Percentiles rank a stretch among this genome's conserved stretches.
Evolutionary conservation across 2,888 invertebrate genomes (phyloP).

Genomic region (Thecophora atra): DNA sequence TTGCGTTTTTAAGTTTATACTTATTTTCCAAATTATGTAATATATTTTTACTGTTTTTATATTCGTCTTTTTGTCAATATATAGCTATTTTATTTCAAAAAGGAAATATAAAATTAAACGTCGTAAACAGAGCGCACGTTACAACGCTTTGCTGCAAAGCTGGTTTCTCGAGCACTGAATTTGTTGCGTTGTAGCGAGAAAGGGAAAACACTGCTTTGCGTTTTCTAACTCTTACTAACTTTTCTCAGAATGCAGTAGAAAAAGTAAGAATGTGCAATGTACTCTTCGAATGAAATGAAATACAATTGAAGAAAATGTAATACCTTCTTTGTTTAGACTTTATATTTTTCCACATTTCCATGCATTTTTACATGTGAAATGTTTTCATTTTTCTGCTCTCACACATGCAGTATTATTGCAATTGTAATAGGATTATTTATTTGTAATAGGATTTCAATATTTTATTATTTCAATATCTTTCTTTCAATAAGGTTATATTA

Average conservation of each 20-base stretch:
- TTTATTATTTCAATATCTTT: too few relatives aligned
- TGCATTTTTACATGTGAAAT: background rate
- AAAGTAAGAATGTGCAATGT: too few relatives aligned
- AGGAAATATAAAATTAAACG: too few relatives aligned
- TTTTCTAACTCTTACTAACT: too few relatives aligned
- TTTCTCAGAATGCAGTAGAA: too few relatives aligned
- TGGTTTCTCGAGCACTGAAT: slow-evolving; percentile 26
- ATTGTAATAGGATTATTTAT: too few relatives aligned
- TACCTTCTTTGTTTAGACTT: too few relatives aligned
- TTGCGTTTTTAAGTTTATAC: background rate
- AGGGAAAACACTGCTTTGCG: slow-evolving; percentile 39
- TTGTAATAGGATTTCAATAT: too few relatives aligned
- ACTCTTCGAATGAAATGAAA: too few relatives aligned
- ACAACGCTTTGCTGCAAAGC: slow-evolving; percentile 22
- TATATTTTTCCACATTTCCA: background rate
- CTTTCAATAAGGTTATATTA: too few relatives aligned
- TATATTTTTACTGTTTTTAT: background rate
- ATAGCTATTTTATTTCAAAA: too few relatives aligned
- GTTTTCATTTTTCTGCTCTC: background rate
- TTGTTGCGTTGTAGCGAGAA: slow-evolving; percentile 38
- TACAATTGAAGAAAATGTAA: too few relatives aligned
- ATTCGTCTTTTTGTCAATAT: background rate
- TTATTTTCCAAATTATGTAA: background rate
- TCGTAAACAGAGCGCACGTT: slow-evolving; percentile 5
- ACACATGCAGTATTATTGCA: slow-evolving; percentile 13